Base-by-base conservation (phyloP, 2,888 invertebrate species). In the Drosophila cognata region DNA sequence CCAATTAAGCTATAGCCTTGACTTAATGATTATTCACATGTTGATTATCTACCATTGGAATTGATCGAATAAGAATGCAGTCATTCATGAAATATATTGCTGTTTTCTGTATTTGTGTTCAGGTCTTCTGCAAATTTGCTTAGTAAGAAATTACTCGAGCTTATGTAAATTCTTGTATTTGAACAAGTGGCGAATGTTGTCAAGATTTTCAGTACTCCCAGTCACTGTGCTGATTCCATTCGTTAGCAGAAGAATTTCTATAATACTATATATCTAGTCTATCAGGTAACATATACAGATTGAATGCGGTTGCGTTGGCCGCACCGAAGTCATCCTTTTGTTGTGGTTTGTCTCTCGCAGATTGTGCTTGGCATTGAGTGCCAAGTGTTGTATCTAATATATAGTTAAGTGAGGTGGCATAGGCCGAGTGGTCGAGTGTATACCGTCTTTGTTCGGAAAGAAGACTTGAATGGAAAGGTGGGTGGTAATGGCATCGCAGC, bases 341-440 rank as follows among this genome's bases (percentile, higher is more conserved):
- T 79, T 89, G 85, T 62, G 88, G 82, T 59, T 66, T 43, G 50
- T 46, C 63, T 60, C 64, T 53, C 31, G 41, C 55, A 61, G 46
- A 65, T 62, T 51, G 76, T 43, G 70, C 53, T 48, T 59, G 57
- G 56, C 78, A 70, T 65, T 72, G 64, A 71, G 63, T 71, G 62
- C 56, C 38, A 71, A 69, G 46, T 55, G 50, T 61, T 78, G 56
- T 58, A 41, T 59, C 67, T 69, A 57, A 55, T 68, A 71, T 31
- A 16, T 29, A 5, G 50, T 65, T 53, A 43, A 67, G 50, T 70
- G 58, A 53, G 52, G 48, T 36, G 50, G 31, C 29, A 52, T n/a
- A 25, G 35, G 21, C 18, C 18, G 55, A 35, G 25, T 29, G 31
- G 48, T 25, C n/a, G 41, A 33, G 46, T 67, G 57, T 21, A 60